phyloP scores from a whole-genome alignment of 2,113 vertebrate genomes.

The Melanostigma gelatinosum region DNA sequence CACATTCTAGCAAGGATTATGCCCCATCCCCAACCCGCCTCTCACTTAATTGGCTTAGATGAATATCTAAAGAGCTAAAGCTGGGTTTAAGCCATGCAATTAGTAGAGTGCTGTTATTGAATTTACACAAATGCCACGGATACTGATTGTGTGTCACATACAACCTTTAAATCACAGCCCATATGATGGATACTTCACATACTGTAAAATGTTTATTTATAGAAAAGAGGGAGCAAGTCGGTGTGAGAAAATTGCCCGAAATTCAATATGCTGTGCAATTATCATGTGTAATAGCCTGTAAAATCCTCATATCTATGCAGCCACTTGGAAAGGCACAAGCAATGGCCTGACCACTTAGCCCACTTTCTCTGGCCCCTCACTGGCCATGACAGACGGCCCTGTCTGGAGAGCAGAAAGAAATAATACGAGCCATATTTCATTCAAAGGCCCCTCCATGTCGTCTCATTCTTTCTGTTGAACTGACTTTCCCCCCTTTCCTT shows the following conservation, averaged over 20 bases:
- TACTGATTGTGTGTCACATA: constrained; percentile 60
- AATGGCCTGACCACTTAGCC: constrained; percentile 83
- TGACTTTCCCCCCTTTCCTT: constrained; percentile 43
- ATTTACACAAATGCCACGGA: constrained; percentile 63
- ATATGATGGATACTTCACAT: constrained; percentile 59
- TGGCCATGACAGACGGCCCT: constrained; percentile 81
- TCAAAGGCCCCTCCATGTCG: constrained; percentile 72
- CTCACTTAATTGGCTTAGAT: constrained; percentile 79
- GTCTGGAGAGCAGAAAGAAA: constrained; percentile 78
- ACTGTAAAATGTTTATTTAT: constrained; percentile 74
- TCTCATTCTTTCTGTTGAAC: constrained; percentile 77
- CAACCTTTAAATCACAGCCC: constrained; percentile 67
- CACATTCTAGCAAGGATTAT: constrained; percentile 68
- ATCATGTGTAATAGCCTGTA: constrained; percentile 87
- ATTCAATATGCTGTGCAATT: constrained; percentile 85
- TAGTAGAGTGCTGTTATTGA: constrained; percentile 74
- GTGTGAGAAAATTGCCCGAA: constrained; percentile 75
- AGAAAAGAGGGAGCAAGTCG: constrained; percentile 48
- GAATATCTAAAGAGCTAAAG: constrained; percentile 76
- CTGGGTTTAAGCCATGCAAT: constrained; percentile 71
- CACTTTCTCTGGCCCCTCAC: constrained; percentile 76
- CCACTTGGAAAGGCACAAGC: constrained; percentile 81
- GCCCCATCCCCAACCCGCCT: constrained; percentile 46
- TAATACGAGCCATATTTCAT: constrained; percentile 84
- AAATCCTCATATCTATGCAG: constrained; percentile 86